A percentile compares a stretch with the other conserved stretches of the same genome.
Evolutionary conservation across 2,888 invertebrate species (phyloP).

Genomic region (Limnephilus marmoratus): DNA sequence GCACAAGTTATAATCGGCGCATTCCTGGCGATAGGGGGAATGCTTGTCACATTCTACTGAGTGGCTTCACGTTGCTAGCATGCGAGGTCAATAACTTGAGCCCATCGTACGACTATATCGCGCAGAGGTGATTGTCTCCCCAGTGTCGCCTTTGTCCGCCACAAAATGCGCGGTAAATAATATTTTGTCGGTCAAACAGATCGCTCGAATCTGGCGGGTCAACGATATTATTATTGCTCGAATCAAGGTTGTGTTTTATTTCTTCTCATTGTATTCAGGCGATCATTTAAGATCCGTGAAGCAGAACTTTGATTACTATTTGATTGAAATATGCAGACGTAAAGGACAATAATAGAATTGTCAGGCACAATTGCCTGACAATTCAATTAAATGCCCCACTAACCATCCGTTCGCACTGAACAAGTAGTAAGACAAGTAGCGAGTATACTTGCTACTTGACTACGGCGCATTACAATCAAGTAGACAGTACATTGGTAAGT

Average conservation of each 20-base stretch:
- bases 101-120: not conserved
- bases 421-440: no score
- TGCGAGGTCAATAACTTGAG: conserved; percentile 6
- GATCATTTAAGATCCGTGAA: not conserved
- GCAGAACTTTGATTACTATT: not conserved
- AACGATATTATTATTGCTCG: conserved; percentile 16
- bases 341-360: no score
- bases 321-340: no score
- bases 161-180: conserved; percentile 3
- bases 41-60: conserved; percentile 4
- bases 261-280: not conserved
- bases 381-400: no score
- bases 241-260: conserved; percentile 23
- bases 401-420: no score
- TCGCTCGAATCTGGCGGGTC: conserved; percentile 37
- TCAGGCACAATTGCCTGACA: no score
- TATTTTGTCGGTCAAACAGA: conserved; percentile 35
- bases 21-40: not conserved
- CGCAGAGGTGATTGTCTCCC: conserved; percentile 20
- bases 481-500: no score
- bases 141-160: conserved; percentile 9
- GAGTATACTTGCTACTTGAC: no score
- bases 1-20: not conserved
- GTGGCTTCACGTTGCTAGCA: not conserved
- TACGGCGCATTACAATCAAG: no score